Evolutionary conservation across 1,140 invertebrate species (phyloP).

Genomic region (Ctenoplectra terminalis): DNA sequence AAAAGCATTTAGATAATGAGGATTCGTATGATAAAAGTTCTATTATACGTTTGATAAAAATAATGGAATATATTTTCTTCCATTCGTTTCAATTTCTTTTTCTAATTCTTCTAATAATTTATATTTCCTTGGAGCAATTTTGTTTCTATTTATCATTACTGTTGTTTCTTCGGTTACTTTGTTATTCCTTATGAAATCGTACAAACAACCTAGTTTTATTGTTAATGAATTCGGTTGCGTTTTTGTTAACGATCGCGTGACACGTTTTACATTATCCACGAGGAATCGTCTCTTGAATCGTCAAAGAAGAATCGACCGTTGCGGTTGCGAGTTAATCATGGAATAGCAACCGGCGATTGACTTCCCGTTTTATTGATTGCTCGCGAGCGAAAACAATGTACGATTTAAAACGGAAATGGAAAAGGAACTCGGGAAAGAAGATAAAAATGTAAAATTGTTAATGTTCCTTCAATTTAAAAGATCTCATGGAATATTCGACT

Average conservation of each 20-base stretch:
- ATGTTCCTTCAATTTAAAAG: too few relatives aligned
- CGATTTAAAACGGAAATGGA: neutral
- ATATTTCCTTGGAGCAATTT: too few relatives aligned
- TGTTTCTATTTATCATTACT: too few relatives aligned
- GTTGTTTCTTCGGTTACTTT: neutral
- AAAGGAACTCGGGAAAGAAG: neutral
- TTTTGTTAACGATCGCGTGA: slow-evolving; percentile 29
- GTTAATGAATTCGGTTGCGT: neutral
- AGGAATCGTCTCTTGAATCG: neutral
- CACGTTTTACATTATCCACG: neutral
- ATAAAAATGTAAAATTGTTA: neutral
- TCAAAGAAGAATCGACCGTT: neutral
- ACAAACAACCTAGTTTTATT: neutral
- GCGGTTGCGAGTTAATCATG: neutral
- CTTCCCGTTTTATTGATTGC: neutral
- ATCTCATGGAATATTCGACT: too few relatives aligned
- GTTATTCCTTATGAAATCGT: neutral
- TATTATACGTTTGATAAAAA: neutral
- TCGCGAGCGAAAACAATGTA: neutral
- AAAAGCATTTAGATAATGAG: neutral
- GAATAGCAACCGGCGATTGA: neutral
- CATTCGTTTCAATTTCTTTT: neutral
- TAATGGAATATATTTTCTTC: neutral
- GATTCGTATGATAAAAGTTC: neutral
- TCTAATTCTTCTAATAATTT: too few relatives aligned